Base-by-base conservation (phyloP, 2,797 vertebrate species). In the Pachyuromys duprasi region DNA sequence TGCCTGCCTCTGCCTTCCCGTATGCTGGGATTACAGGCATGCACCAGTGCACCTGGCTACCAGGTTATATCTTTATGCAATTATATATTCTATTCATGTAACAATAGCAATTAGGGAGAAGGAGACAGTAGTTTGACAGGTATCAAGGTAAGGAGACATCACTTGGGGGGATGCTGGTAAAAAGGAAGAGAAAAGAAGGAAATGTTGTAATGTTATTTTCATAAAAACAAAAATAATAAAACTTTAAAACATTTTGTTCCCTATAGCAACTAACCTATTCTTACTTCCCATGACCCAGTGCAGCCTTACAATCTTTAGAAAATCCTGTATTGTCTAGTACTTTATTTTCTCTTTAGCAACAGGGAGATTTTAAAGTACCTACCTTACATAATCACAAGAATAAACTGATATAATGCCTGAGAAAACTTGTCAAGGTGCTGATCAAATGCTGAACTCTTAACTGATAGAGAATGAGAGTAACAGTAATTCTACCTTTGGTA, bases 321-420 rank as follows among this genome's bases (percentile, higher is more conserved):
- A 93, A 9, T 12, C 78, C 20, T 76, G 65, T 36, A 86, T 22
- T 39, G 13, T 15, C 20, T 62, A 31, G 17, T 18, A 26, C 3
- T 83, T 90, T 45, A 2, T 82, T 87, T 95, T 42, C 26, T 87
- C 8, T 49, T 90, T n/a, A 65, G 36, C 45, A 57, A 72, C 33
- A 72, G 28, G 28, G 36, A 91, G 31, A 55, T 90, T 92, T 81
- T 63, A 92, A 95, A 96, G 36, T 78, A 45, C 26, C 14, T 82
- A 9, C 13, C 8, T 78, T 70, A 42, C 0, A 63, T 7, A 20
- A 63, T 84, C 60, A 22, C 57, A 49, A 75, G 62, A 93, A 57
- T 78, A 22, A 55, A 28, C 70, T 39, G 72, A 42, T 11, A 17
- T 60, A 55, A 86, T 42, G 18, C 18, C 28, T 55, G 2, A 26